Conservation (phyloP, 2,797 vertebrate species). For the Muraenolepis orangiensis region DNA sequence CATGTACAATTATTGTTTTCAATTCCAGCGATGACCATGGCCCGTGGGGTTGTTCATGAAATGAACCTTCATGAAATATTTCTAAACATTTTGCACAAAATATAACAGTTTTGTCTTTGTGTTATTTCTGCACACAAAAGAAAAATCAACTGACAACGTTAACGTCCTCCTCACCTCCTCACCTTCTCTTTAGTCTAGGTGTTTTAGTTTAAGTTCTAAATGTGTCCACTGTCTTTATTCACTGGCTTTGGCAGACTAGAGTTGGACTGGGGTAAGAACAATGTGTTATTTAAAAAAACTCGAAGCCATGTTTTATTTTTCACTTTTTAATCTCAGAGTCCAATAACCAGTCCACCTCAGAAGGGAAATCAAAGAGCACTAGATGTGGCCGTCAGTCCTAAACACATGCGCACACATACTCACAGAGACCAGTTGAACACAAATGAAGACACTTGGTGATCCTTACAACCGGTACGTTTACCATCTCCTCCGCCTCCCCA, state of each 20-base stretch:
- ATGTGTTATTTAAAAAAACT: constrained; percentile 59
- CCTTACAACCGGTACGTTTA: too few species aligned
- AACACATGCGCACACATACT: constrained; percentile 20
- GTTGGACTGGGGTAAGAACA: constrained; percentile 66
- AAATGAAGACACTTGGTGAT: too few species aligned
- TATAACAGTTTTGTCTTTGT: too few species aligned
- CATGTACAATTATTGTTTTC: constrained; percentile 53
- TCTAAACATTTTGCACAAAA: constrained; percentile 48
- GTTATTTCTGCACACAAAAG: too few species aligned
- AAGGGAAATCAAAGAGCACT: constrained; percentile 58
- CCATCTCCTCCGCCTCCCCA: too few species aligned
- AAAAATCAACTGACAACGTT: constrained; percentile 66
- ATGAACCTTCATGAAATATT: constrained; percentile 49
- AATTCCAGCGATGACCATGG: constrained; percentile 53
- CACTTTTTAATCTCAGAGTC: constrained; percentile 65
- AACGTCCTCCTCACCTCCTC: constrained; percentile 50
- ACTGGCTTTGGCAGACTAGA: constrained; percentile 64
- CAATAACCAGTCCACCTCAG: constrained; percentile 78
- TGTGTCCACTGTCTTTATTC: too few species aligned
- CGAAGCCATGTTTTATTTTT: constrained; percentile 63
- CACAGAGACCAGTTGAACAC: too few species aligned
- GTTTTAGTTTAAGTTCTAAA: constrained; percentile 66
- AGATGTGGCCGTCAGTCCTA: constrained; percentile 64
- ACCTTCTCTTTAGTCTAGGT: constrained; percentile 64
- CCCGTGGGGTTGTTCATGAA: too few species aligned